Evolutionary conservation across 1,140 invertebrate species (phyloP), one percentile per base, ranked within the genome.

Genomic region (Leptoteleia sp.): DNA sequence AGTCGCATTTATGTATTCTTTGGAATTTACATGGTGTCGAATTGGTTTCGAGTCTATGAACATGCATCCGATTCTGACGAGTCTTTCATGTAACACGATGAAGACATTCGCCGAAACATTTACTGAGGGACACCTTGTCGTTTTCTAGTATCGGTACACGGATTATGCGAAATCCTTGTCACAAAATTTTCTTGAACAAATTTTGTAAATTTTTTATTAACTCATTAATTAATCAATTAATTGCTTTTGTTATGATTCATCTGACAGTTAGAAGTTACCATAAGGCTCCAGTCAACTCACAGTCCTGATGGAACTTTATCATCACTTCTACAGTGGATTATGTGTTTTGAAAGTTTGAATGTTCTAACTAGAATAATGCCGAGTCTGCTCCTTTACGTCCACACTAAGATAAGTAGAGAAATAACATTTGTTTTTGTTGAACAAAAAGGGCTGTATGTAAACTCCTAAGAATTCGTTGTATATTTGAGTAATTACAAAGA

Each of bases 151-250:
- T 25, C 17, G 33, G 25, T 45, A 27, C 12, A 54, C 31, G 48
- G 7, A 47, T 68, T 43, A 29, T 22, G 33, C 17, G 13, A 59
- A 57, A 0, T 52, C 17, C n/a, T 35, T 47, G 29, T 31, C 25
- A 40, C 15, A 16, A 27, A 11, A 52, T 54, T 67, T 33, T 8
- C 25, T 57, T 52, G 15, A 55, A 11, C 47, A 45, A 40, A 61
- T 77, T 77, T 77, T 77, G 27, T 71, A 77, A 71, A 77, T 71
- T 77, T 77, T 76, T 48, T 76, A 76, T 68, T 64, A 55, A 68
- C 45, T 67, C 25, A 65, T 50, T 64, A 50, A 17, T 3, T 19
- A 25, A 29, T 35, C 15, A 5, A 35, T 31, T 22, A 9, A 31
- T 35, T 9, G 31, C 19, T 67, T 76, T 45, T 54, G 42, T 76